Conservation (phyloP, 2,888 invertebrate genomes). For the Antheraea assamensis region DNA sequence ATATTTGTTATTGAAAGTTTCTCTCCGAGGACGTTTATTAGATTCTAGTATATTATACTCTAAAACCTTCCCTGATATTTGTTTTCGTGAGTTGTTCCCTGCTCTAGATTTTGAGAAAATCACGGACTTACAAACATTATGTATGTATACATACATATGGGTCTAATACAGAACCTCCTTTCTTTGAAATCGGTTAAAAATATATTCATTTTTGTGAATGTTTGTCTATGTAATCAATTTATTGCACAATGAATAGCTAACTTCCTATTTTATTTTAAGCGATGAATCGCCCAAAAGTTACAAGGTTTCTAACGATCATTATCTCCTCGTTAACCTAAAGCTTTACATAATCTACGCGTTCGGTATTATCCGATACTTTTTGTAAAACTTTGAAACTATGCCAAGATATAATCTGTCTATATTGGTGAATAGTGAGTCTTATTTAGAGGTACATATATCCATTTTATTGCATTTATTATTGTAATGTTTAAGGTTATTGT, state of each 20-base stretch:
- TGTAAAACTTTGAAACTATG: background rate
- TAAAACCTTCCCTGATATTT: too few species aligned
- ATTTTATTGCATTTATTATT: background rate
- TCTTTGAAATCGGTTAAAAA: too few species aligned
- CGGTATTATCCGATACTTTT: background rate
- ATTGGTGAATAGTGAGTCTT: background rate
- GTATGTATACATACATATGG: too few species aligned
- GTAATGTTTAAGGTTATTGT: constrained; percentile 9
- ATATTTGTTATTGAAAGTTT: too few species aligned
- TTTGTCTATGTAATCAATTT: background rate
- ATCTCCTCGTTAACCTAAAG: background rate
- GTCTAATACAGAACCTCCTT: too few species aligned
- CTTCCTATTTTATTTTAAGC: background rate
- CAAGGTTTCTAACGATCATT: background rate
- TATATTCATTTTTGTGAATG: background rate
- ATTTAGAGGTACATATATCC: too few species aligned
- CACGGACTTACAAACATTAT: too few species aligned
- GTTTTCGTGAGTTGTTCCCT: too few species aligned
- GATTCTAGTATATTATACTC: too few species aligned
- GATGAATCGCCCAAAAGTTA: background rate
- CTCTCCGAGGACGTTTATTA: too few species aligned
- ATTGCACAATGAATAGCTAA: background rate
- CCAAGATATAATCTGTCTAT: background rate
- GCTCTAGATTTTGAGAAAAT: too few species aligned
- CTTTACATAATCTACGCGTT: background rate